Evolutionary conservation across 2,113 vertebrate species (phyloP).

Genomic region (Psilopsiagon aymara): DNA sequence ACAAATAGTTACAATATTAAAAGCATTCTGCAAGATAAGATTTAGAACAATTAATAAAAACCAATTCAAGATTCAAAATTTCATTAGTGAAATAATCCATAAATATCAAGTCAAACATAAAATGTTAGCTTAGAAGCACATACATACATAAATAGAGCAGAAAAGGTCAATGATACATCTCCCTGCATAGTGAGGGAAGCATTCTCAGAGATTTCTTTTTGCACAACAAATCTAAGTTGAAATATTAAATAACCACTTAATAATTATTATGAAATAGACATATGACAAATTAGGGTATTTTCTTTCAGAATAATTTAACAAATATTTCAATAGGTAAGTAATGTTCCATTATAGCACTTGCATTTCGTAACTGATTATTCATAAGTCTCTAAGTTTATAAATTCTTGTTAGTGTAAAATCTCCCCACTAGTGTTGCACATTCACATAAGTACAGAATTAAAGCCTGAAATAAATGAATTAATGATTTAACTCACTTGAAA

Average conservation of each 20-base stretch:
- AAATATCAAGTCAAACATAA: background rate
- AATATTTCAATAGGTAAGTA: background rate
- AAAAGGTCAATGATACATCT: background rate
- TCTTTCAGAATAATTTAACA: background rate
- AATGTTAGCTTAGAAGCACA: background rate
- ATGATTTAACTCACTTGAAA: slow-evolving; percentile 77
- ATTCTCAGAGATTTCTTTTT: background rate
- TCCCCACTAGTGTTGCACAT: background rate
- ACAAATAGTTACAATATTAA: background rate
- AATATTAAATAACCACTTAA: background rate
- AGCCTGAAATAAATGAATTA: background rate
- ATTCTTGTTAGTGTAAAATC: background rate
- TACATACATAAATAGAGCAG: background rate
- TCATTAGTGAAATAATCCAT: background rate
- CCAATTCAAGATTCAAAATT: background rate
- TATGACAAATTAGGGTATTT: background rate
- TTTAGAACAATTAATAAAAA: background rate
- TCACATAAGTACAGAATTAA: slow-evolving; percentile 27
- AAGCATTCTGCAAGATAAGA: background rate
- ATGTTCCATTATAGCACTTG: background rate
- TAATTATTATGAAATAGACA: background rate
- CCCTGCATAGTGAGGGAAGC: background rate
- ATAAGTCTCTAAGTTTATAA: background rate
- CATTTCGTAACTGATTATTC: background rate
- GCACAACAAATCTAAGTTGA: background rate